Base-by-base conservation (phyloP, 35 echinoderm and acorn worm genomes). In the Acanthaster planci region DNA sequence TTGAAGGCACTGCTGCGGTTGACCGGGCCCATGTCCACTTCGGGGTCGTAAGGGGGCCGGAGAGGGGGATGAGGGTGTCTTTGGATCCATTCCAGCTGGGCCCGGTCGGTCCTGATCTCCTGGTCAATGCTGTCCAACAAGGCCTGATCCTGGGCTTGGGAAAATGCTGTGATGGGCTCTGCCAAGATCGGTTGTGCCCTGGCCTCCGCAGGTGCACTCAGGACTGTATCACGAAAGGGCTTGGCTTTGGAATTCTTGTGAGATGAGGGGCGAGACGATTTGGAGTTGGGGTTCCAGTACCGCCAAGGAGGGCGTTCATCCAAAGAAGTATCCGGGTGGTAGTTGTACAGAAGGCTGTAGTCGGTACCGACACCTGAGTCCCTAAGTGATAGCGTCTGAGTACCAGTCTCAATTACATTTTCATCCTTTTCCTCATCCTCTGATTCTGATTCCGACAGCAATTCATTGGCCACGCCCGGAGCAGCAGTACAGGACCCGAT, bases 201-300 rank as follows among this genome's bases (percentile, higher is more conserved):
- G 14, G 87, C 88, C 75, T 94, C 92, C 4, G 86, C 37, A 1
- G 96, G 92, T 56, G 87, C 88, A 40, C 85, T 84, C 8, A 93
- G 76, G 15, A 81, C 84, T 39, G 91, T 93, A 19, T 97, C 91
- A 5, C 95, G 84, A 67, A 98, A 93, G 0, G 88, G 54, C 59
- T 83, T 83, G 51, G 44, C 52, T 36, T 83, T 57, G 19, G 81
- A 83, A n/a, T 22, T 81, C 27, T 44, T 51, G 10, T 54, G n/a
- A n/a, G 29, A 60, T 32, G 51, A 58, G 3, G 22, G 29, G 30
- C 40, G 79, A 27, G 5, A 57, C 14, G 51, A 58, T 60, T 83
- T 36, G 81, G 35, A 60, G 37, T n/a, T 30, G 64, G 64, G 64
- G 15, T 72, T 88, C 92, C 92, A 97, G 59, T 97, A 89, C 60